phyloP scores from a whole-genome alignment of 2,888 invertebrate genomes.

The Eupelmus urozonus region DNA sequence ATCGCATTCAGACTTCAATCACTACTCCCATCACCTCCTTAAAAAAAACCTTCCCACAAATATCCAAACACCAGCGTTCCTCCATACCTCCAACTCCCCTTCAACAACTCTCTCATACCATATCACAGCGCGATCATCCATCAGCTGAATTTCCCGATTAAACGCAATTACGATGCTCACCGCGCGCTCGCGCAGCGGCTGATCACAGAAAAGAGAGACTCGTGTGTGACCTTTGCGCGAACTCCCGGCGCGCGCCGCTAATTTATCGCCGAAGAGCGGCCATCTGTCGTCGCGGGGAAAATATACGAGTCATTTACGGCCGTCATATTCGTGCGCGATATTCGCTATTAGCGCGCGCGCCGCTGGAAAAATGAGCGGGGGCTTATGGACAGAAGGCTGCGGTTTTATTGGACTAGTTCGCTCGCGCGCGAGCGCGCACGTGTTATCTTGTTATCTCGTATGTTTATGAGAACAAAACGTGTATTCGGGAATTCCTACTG shows the following conservation, averaged over 20 bases:
- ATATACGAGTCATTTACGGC: constrained; percentile 40
- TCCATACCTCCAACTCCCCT: no score
- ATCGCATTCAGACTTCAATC: no score
- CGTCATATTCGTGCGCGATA: constrained; percentile 24
- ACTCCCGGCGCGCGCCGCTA: constrained; percentile 36
- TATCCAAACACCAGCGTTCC: no score
- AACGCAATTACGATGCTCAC: neutral
- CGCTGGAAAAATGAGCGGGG: no score
- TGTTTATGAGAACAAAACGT: constrained; percentile 30
- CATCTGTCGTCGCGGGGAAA: constrained; percentile 32
- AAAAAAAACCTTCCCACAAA: no score
- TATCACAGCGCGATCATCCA: neutral
- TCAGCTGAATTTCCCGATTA: constrained; percentile 33
- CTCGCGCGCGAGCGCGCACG: neutral
- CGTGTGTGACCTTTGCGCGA: no score
- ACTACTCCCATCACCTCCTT: no score
- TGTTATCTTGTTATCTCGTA: constrained; percentile 14
- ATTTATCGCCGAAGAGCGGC: constrained; percentile 45
- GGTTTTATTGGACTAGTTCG: constrained; percentile 5
- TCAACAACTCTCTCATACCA: neutral
- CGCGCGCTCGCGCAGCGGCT: constrained; percentile 54
- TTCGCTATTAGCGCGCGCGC: constrained; percentile 33
- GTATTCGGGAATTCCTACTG: constrained; percentile 22
- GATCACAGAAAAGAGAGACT: no score
- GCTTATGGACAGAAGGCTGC: no score